Conservation (phyloP, 2,888 invertebrate genomes). For the Rapana venosa region DNA sequence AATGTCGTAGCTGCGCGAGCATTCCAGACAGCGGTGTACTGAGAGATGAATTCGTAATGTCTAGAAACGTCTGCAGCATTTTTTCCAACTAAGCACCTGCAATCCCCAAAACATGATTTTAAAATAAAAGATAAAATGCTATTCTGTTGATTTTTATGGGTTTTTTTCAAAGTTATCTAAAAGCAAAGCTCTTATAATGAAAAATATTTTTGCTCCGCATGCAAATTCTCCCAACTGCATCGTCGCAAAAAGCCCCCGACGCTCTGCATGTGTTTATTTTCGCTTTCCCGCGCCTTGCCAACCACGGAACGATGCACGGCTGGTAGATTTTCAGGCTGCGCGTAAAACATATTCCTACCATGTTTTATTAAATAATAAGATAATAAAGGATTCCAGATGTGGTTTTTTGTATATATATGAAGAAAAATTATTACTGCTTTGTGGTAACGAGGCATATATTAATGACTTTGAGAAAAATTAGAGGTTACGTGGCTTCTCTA, state of each 20-base stretch:
- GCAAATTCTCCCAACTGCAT: slow-evolving; percentile 66
- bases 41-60: slow-evolving; percentile 28
- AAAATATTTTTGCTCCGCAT: background rate
- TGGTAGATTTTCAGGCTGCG: slow-evolving; percentile 58
- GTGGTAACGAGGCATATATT: background rate
- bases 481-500: slow-evolving; percentile 27
- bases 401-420: background rate
- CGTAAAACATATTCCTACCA: slow-evolving; percentile 59
- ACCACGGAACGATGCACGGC: slow-evolving; percentile 58
- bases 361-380: slow-evolving; percentile 50
- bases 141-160: background rate
- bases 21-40: slow-evolving; percentile 68
- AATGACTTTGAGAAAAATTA: background rate
- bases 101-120: background rate
- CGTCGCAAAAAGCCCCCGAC: slow-evolving; percentile 67
- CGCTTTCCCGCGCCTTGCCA: slow-evolving; percentile 76
- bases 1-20: slow-evolving; percentile 71
- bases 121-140: background rate
- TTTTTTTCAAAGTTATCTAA: background rate
- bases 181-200: background rate
- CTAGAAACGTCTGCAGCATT: slow-evolving; percentile 23
- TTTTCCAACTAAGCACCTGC: background rate
- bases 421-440: background rate
- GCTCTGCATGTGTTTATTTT: slow-evolving; percentile 74
- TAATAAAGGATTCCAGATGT: background rate